Evolutionary conservation across 2,888 invertebrate species (phyloP), one percentile per base, ranked within the genome.

Genomic region (Ctena decussata): DNA sequence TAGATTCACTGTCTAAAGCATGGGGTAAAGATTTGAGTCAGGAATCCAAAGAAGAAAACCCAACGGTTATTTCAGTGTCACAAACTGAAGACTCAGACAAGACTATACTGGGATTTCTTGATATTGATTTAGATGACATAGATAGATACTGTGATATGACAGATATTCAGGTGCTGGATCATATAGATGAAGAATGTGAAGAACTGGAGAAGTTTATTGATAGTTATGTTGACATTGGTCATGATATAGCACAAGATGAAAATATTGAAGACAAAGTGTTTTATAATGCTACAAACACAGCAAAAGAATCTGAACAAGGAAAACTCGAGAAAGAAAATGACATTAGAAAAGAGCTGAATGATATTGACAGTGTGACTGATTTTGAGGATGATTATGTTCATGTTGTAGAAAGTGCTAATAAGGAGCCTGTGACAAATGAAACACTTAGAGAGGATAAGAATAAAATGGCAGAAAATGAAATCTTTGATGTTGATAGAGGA

Each of bases 181-280:
- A 65, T 35, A 65, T 65, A 35, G 65, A 65, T 65, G 65, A 65
- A 35, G 65, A 65, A 32, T 35, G 35, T 65, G 65, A 65, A n/a
- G 65, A 65, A 65, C 24, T 65, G 11, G 65, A 65, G 21, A 65
- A 35, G 30, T 65, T 65, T 65, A 65, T 65, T 65, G 65, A 65
- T 18, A 65, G 65, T 65, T 65, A 65, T 35, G 30, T 27, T 65
- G 65, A 65, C 2, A 35, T 65, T 18, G 21, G 21, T 21, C 21
- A 12, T 1, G 21, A 18, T 32, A 35, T 65, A 11, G 18, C 1
- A 1, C 18, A 65, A 35, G 3, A 32, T 0, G 30, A 30, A 30
- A 6, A 32, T 35, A 21, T 30, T 24, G 60, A 60, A 30, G 27
- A 27, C 18, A 30, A 60, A 60, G 60, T 30, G 8, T 11, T 18